Evolutionary conservation across 2,888 invertebrate species (phyloP).

Genomic region (Meta bourneti): DNA sequence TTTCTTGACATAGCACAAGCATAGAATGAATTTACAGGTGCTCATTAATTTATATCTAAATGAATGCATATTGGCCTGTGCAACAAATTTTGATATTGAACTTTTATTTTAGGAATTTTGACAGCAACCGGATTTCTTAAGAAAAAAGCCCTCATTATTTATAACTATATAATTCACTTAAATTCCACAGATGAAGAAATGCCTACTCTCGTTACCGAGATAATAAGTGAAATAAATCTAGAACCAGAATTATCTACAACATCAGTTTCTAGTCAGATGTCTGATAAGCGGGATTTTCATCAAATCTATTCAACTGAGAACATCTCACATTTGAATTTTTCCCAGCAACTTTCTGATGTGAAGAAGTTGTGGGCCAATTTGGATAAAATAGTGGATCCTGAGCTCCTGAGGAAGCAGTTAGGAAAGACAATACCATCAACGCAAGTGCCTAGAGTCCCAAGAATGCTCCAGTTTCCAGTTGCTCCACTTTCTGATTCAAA

Average conservation of each 20-base stretch:
- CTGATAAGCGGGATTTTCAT: not conserved
- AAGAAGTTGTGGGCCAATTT: conserved; percentile 5
- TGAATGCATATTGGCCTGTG: too few relatives aligned
- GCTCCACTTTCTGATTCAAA: not conserved
- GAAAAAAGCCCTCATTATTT: conserved; percentile 42
- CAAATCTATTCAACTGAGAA: too few relatives aligned
- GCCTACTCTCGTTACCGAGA: conserved; percentile 37
- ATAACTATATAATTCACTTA: conserved; percentile 14
- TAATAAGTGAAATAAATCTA: not conserved
- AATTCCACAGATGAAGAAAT: not conserved
- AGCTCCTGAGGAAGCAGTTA: not conserved
- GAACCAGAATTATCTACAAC: not conserved
- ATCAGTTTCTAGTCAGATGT: not conserved
- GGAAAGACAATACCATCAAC: not conserved
- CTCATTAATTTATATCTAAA: too few relatives aligned
- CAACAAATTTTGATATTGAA: not conserved
- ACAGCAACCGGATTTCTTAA: conserved; percentile 43
- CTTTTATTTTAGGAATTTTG: conserved; percentile 37
- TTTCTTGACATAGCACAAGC: too few relatives aligned
- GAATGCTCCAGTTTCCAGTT: too few relatives aligned
- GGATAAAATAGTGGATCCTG: conserved; percentile 1
- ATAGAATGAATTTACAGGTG: too few relatives aligned
- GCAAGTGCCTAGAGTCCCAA: not conserved
- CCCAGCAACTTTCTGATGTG: not conserved
- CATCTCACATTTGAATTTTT: too few relatives aligned